These are phyloP conservation scores for Tenebrio molitor DNA, from an alignment of 1,140 invertebrate genomes.

Conservation along the genomic window DNA sequence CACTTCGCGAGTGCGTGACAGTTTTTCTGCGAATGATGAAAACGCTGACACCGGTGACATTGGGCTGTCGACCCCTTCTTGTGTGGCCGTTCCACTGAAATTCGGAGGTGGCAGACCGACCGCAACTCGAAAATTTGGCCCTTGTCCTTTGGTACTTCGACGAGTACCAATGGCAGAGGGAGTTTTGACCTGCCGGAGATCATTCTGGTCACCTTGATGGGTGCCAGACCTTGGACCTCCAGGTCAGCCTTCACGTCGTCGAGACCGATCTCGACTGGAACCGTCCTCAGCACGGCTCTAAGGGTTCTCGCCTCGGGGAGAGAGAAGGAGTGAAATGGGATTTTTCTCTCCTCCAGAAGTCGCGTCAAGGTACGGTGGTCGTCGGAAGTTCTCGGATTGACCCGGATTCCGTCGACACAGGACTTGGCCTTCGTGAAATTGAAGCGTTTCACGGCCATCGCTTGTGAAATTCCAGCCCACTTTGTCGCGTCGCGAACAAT, in stretches of 20 bases:
- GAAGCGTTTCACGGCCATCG: too few species aligned
- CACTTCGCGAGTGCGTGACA: too few species aligned
- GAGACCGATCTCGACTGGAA: not conserved
- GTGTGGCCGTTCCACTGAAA: too few species aligned
- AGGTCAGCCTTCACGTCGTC: not conserved
- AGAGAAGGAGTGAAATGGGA: not conserved
- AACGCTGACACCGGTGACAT: too few species aligned
- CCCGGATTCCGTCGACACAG: not conserved
- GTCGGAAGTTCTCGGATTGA: not conserved
- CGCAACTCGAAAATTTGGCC: too few species aligned
- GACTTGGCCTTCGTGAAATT: not conserved
- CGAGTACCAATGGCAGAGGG: too few species aligned
- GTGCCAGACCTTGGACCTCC: not conserved
- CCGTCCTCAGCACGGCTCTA: not conserved
- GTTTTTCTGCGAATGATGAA: too few species aligned
- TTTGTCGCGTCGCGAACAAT: not conserved
- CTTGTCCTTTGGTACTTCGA: too few species aligned
- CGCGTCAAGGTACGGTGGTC: not conserved
- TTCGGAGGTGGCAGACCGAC: too few species aligned
- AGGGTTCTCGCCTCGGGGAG: not conserved
- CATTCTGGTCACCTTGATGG: not conserved
- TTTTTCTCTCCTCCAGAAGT: not conserved
- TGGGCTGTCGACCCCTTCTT: too few species aligned
- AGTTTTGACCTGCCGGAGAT: not conserved
- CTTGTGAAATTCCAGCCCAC: not conserved